Evolutionary conservation across 2,113 vertebrate genomes (phyloP).

Genomic region (Gadus macrocephalus): DNA sequence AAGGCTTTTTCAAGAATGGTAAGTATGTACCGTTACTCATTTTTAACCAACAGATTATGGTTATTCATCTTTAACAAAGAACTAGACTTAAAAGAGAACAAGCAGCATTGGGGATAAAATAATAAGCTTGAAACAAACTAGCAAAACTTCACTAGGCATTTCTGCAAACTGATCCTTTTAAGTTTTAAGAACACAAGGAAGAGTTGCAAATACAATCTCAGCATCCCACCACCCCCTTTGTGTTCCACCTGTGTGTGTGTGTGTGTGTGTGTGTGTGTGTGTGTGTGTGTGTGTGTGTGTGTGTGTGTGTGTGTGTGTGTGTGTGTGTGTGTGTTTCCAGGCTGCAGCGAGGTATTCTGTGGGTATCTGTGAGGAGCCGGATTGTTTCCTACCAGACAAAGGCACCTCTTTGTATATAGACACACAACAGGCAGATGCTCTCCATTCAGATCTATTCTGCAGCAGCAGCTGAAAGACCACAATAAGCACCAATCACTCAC

Average conservation of each 20-base stretch:
- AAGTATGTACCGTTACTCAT: no score
- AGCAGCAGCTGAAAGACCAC: constrained; percentile 45
- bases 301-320: constrained; percentile 7
- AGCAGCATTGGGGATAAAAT: no score
- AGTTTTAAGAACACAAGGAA: no score
- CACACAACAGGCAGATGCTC: constrained; percentile 62
- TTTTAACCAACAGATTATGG: no score
- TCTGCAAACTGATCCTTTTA: no score
- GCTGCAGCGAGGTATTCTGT: constrained; percentile 43
- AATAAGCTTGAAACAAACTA: no score
- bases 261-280: constrained; percentile 39
- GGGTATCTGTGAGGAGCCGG: constrained; percentile 55
- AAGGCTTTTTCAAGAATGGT: no score
- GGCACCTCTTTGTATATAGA: constrained; percentile 61
- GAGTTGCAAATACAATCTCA: no score
- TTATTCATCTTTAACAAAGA: no score
- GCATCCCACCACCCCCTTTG: constrained; percentile 37
- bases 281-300: constrained; percentile 32
- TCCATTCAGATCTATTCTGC: constrained; percentile 40
- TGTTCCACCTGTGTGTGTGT: constrained; percentile 38
- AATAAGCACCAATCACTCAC: constrained; percentile 32
- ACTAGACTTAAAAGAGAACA: no score
- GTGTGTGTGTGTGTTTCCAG: constrained; percentile 42
- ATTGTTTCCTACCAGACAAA: constrained; percentile 67
- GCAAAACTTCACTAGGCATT: no score